These are phyloP conservation scores for Zygothrica quintamaculata DNA, from an alignment of 2,888 invertebrate genomes.

Conservation along the genomic window DNA sequence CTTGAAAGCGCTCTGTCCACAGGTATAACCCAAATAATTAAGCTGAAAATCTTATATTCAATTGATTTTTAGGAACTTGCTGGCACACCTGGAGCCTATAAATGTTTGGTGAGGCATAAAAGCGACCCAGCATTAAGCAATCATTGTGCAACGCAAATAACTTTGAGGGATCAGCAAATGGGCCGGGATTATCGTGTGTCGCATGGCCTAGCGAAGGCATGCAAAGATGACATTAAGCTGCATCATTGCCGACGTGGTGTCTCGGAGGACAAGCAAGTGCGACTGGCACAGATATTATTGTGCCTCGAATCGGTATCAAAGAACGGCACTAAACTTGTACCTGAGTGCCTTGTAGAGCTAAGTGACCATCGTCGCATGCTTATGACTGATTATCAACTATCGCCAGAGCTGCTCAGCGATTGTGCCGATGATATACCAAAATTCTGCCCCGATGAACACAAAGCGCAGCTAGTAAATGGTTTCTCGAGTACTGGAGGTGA, in stretches of 20 bases:
- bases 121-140: conserved; percentile 88
- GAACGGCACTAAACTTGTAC: conserved; percentile 89
- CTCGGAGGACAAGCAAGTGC: conserved; percentile 92
- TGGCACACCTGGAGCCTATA: conserved; percentile 93
- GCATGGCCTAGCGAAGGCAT: conserved; percentile 93
- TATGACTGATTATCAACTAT: conserved; percentile 96
- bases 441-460: conserved; percentile 90
- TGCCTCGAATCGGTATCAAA: conserved; percentile 93
- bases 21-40: conserved; percentile 56
- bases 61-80: conserved; percentile 86
- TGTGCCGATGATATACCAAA: conserved; percentile 93
- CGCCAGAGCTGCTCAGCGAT: conserved; percentile 94
- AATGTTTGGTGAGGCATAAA: conserved; percentile 94
- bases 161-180: conserved; percentile 93
- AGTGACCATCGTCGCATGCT: conserved; percentile 94
- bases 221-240: conserved; percentile 94
- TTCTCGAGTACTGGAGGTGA: conserved; percentile 87
- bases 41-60: too few relatives aligned
- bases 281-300: conserved; percentile 94
- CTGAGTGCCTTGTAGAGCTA: conserved; percentile 95
- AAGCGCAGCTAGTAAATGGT: conserved; percentile 69
- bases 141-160: conserved; percentile 92
- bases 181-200: conserved; percentile 96
- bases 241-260: conserved; percentile 93
- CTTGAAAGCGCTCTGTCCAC: conserved; percentile 90